Evolutionary conservation across 1,140 invertebrate genomes (phyloP).

Genomic region (Stenopsyche tienmushanensis): DNA sequence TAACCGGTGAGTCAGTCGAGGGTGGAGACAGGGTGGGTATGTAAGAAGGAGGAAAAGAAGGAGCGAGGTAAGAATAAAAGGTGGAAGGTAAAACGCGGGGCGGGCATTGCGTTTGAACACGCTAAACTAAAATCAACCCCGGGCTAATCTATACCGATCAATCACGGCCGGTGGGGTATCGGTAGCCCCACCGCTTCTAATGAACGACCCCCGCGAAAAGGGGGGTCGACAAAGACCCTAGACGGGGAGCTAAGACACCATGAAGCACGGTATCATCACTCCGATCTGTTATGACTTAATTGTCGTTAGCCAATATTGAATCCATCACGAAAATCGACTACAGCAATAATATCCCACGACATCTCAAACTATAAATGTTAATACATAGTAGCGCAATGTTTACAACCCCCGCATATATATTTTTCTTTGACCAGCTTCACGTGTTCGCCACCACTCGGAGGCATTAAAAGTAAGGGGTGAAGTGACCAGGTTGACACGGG

Average conservation of each 20-base stretch:
- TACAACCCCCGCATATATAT: too few species aligned
- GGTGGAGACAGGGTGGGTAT: neutral
- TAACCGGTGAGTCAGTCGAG: neutral
- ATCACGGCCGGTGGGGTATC: slow-evolving; percentile 36
- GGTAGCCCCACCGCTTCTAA: slow-evolving; percentile 28
- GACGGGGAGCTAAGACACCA: neutral
- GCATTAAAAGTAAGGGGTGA: neutral
- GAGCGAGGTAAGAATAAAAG: neutral
- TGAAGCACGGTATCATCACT: neutral
- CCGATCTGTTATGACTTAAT: too few species aligned
- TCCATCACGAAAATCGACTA: too few species aligned
- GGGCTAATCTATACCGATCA: slow-evolving; percentile 41
- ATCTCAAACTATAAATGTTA: too few species aligned
- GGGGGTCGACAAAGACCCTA: neutral
- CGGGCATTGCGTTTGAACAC: slow-evolving; percentile 38
- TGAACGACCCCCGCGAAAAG: slow-evolving; percentile 2
- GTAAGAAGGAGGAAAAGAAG: slow-evolving; percentile 3
- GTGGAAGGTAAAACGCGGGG: slow-evolving; percentile 21
- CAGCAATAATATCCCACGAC: too few species aligned
- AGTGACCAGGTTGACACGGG: slow-evolving; percentile 29
- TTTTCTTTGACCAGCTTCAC: too few species aligned
- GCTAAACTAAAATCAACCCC: slow-evolving; percentile 42
- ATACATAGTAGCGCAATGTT: too few species aligned
- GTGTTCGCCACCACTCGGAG: neutral
- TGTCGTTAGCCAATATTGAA: too few species aligned